These are phyloP conservation scores for Tricholauxania praeusta DNA, from an alignment of 2,888 invertebrate species.

Conservation along the genomic window DNA sequence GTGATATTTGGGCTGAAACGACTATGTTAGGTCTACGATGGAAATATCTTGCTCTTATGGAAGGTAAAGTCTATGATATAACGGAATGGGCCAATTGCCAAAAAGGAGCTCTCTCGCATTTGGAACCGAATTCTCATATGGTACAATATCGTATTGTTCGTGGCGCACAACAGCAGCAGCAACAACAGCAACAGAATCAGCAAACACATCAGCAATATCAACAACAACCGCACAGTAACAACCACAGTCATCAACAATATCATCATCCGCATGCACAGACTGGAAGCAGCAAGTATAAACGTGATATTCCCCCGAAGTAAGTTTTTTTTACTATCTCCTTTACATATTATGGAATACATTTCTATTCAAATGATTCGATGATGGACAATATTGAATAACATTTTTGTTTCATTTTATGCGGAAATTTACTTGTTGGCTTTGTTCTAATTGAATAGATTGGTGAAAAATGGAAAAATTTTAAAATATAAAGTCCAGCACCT, in stretches of 20 bases:
- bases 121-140: conserved; percentile 91
- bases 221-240: conserved; percentile 47
- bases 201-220: conserved; percentile 55
- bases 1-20: conserved; percentile 97
- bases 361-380: too few species aligned
- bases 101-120: conserved; percentile 72
- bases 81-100: conserved; percentile 98
- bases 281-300: conserved; percentile 51
- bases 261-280: conserved; percentile 52
- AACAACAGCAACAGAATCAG: conserved; percentile 62
- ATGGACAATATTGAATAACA: too few species aligned
- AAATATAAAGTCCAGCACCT: too few species aligned
- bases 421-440: too few species aligned
- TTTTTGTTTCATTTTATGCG: too few species aligned
- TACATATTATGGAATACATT: not conserved
- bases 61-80: conserved; percentile 94
- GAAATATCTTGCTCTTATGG: conserved; percentile 97
- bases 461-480: too few species aligned
- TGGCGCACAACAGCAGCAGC: conserved; percentile 66
- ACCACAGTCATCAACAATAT: conserved; percentile 52
- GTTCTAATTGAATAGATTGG: too few species aligned
- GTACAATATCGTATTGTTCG: conserved; percentile 76
- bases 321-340: conserved; percentile 1
- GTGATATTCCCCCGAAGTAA: conserved; percentile 49
- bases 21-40: conserved; percentile 88